phyloP scores from a whole-genome alignment of 2,888 invertebrate genomes.

The Odontothrips loti region DNA sequence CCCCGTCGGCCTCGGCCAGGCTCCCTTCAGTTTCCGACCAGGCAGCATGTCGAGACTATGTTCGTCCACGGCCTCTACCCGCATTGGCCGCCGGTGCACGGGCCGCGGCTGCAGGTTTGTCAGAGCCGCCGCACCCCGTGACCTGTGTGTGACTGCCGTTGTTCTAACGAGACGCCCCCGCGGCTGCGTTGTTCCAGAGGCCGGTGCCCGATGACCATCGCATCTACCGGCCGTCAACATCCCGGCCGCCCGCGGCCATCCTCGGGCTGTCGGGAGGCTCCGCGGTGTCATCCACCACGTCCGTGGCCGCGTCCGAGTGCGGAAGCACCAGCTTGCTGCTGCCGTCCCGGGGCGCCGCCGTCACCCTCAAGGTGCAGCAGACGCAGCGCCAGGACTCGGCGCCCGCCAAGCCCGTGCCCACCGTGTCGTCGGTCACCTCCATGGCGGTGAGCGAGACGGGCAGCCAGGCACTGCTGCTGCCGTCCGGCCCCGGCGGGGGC shows the following conservation, averaged over 20 bases:
- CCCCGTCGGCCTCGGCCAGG: conserved; percentile 37
- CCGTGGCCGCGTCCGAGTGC: conserved; percentile 17
- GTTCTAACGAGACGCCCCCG: not conserved
- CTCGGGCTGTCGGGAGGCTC: not conserved
- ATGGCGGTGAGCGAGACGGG: conserved; percentile 39
- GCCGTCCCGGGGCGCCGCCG: not conserved
- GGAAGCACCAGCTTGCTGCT: conserved; percentile 4
- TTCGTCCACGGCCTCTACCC: not conserved
- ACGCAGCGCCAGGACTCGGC: conserved; percentile 38
- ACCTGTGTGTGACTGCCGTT: too few relatives aligned
- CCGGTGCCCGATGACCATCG: not conserved
- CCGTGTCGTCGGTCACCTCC: conserved; percentile 40
- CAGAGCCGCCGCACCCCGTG: too few relatives aligned
- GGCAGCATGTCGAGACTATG: not conserved
- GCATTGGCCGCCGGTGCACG: not conserved
- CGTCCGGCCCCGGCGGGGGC: not conserved
- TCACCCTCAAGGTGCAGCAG: not conserved
- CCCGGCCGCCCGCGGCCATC: not conserved
- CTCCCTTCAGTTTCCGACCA: conserved; percentile 36
- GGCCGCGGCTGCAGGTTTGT: too few relatives aligned
- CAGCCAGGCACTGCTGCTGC: conserved; percentile 33
- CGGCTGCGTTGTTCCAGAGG: conserved; percentile 4
- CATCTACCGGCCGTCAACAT: conserved; percentile 16
- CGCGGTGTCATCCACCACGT: conserved; percentile 7
- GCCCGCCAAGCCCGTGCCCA: conserved; percentile 36